Evolutionary conservation across 2,113 vertebrate genomes (phyloP).

Genomic region (Lepus timidus): DNA sequence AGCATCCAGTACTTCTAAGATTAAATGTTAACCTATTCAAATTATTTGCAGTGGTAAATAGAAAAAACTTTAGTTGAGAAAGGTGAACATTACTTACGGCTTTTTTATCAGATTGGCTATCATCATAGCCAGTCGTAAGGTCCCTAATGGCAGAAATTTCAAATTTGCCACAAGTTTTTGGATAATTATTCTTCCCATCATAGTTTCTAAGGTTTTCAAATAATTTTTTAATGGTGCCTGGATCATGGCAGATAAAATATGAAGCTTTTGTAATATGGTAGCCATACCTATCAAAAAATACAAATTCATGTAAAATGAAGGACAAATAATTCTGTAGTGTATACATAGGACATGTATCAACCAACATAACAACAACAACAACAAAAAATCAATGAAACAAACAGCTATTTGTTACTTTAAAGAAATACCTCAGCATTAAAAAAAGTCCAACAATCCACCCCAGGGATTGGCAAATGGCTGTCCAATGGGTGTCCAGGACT

Average conservation of each 20-base stretch:
- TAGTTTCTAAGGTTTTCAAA: conserved; percentile 95
- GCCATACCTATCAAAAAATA: conserved; percentile 91
- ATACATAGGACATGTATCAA: background rate
- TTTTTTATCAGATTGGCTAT: conserved; percentile 92
- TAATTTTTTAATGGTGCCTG: conserved; percentile 90
- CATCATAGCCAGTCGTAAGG: conserved; percentile 96
- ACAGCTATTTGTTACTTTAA: background rate
- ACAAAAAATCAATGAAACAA: background rate
- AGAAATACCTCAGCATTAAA: background rate
- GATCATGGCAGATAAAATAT: conserved; percentile 97
- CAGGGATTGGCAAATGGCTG: background rate
- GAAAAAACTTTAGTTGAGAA: background rate
- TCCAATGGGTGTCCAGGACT: background rate
- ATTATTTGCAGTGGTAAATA: background rate
- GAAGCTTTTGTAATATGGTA: conserved; percentile 97
- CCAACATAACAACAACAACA: background rate
- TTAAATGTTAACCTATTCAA: background rate
- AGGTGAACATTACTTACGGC: conserved; percentile 90
- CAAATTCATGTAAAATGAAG: background rate
- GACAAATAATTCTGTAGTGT: background rate
- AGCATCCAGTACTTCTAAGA: background rate
- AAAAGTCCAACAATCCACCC: background rate
- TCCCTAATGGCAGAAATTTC: conserved; percentile 93
- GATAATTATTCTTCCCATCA: conserved; percentile 91
- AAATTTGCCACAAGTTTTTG: conserved; percentile 93